These are phyloP conservation scores for Montipora capitata DNA, from an alignment of 92 coral and sea anemone genomes.

Conservation along the genomic window DNA sequence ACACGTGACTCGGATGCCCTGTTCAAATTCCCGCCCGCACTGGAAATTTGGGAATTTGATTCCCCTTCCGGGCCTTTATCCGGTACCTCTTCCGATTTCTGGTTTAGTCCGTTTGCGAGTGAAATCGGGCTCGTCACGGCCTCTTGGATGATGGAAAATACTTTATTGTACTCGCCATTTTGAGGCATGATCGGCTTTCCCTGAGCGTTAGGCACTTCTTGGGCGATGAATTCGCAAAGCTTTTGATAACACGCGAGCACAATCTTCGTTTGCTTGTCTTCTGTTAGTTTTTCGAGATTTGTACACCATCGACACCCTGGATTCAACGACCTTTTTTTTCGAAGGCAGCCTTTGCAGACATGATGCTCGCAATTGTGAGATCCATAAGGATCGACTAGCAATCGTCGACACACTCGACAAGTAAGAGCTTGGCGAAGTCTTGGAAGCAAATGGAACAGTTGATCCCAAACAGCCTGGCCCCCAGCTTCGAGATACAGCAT, in stretches of 20 bases:
- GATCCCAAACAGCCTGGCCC: slow-evolving; percentile 80
- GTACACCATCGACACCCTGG: slow-evolving; percentile 99
- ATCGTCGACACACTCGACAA: slow-evolving; percentile 98
- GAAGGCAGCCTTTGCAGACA: slow-evolving; percentile 93
- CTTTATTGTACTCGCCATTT: slow-evolving; percentile 90
- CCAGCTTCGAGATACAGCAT: slow-evolving; percentile 86
- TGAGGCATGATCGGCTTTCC: slow-evolving; percentile 72
- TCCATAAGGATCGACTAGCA: slow-evolving; percentile 94
- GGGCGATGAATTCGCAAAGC: slow-evolving; percentile 88
- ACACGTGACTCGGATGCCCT: slow-evolving; percentile 91
- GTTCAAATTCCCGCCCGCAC: slow-evolving; percentile 59
- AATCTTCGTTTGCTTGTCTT: slow-evolving; percentile 89
- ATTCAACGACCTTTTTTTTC: slow-evolving; percentile 91
- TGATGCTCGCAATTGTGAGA: slow-evolving; percentile 93
- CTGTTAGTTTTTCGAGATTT: slow-evolving; percentile 85
- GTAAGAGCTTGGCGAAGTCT: slow-evolving; percentile 92
- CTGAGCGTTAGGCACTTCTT: slow-evolving; percentile 59
- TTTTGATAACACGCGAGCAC: slow-evolving; percentile 97
- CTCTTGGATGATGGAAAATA: slow-evolving; percentile 87
- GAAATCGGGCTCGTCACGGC: slow-evolving; percentile 89
- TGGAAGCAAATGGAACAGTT: slow-evolving; percentile 85
- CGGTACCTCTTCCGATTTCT: slow-evolving; percentile 43
- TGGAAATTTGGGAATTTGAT: slow-evolving; percentile 23
- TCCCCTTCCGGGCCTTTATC: slow-evolving; percentile 11
- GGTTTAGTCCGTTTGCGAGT: slow-evolving; percentile 50